phyloP scores from a whole-genome alignment of 2,888 invertebrate genomes.

The Piscicola geometra region DNA sequence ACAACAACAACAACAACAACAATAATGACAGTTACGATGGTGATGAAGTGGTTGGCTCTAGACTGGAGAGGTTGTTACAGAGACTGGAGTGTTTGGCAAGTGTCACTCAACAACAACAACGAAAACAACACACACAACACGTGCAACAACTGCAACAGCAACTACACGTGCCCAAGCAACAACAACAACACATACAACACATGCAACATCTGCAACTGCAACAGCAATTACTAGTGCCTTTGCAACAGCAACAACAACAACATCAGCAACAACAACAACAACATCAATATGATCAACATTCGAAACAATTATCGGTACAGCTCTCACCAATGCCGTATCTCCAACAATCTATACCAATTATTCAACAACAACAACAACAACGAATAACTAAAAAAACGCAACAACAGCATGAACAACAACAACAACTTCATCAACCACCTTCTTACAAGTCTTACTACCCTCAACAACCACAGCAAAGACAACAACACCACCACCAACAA shows the following conservation, averaged over 20 bases:
- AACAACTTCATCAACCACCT: background rate
- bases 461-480: background rate
- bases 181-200: background rate
- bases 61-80: no score
- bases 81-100: no score
- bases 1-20: background rate
- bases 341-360: no score
- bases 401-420: conserved; percentile 7
- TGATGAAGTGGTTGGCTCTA: background rate
- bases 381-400: background rate
- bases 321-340: background rate
- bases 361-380: background rate
- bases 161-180: background rate
- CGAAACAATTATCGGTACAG: background rate
- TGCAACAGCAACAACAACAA: no score
- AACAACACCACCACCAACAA: background rate
- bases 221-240: no score
- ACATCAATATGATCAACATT: background rate
- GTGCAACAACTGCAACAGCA: no score
- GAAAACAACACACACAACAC: no score
- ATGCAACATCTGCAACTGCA: background rate
- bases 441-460: background rate
- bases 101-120: no score
- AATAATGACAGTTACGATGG: background rate
- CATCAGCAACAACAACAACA: no score